Evolutionary conservation across 53 echinoderm and acorn worm species (phyloP).

Genomic region (Stichopus horrens): DNA sequence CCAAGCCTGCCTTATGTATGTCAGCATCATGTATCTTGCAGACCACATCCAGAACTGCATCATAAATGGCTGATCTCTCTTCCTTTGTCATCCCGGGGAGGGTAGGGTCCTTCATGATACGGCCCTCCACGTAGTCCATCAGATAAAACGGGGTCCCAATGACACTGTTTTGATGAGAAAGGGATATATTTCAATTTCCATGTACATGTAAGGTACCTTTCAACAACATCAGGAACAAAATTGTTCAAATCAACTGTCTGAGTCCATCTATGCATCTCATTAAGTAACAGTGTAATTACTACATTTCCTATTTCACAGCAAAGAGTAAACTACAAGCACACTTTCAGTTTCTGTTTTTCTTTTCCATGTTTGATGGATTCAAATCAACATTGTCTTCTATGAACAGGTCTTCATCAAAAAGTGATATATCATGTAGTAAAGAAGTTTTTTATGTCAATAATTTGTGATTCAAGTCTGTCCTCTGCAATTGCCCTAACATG

Average conservation of each 20-base stretch:
- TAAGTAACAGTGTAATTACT: too few species aligned
- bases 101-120: conserved; percentile 80
- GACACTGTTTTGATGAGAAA: conserved; percentile 47
- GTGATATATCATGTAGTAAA: too few species aligned
- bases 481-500: too few species aligned
- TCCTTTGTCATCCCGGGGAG: conserved; percentile 68
- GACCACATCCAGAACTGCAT: conserved; percentile 70
- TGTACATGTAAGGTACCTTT: background rate
- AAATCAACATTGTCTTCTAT: too few species aligned
- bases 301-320: too few species aligned
- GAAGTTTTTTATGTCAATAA: too few species aligned
- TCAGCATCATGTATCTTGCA: conserved; percentile 78
- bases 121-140: conserved; percentile 85
- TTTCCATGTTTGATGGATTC: too few species aligned
- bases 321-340: too few species aligned
- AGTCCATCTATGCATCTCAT: too few species aligned
- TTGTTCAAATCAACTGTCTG: background rate
- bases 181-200: background rate
- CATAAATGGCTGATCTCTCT: conserved; percentile 73
- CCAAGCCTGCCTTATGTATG: conserved; percentile 75
- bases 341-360: too few species aligned
- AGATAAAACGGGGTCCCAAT: conserved; percentile 92
- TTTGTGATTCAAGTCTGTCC: too few species aligned
- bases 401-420: too few species aligned
- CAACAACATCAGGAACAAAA: conserved; percentile 1